These are phyloP conservation scores for Drosophila incognita DNA, from an alignment of 2,888 invertebrate species.

Conservation along the genomic window DNA sequence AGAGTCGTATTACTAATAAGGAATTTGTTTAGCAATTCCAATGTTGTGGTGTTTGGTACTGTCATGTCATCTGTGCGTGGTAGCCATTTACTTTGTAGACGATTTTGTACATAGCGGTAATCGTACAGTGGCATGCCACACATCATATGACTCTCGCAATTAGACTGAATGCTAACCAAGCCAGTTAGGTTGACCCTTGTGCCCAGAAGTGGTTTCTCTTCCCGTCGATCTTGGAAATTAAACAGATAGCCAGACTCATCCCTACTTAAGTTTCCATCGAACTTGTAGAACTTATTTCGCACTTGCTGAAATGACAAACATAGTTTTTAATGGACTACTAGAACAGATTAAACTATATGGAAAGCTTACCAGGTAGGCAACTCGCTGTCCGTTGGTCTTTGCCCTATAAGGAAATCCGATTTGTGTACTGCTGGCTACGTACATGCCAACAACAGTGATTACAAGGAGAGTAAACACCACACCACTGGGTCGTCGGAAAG, in stretches of 20 bases:
- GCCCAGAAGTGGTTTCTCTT: constrained; percentile 49
- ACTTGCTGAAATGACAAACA: constrained; percentile 83
- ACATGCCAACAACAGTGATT: constrained; percentile 19
- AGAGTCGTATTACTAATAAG: constrained; percentile 43
- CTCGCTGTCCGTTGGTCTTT: constrained; percentile 84
- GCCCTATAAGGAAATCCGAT: constrained; percentile 87
- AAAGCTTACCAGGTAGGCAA: constrained; percentile 84
- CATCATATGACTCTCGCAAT: constrained; percentile 73
- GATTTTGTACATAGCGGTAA: constrained; percentile 58
- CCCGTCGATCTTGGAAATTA: constrained; percentile 84
- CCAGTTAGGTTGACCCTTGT: constrained; percentile 62
- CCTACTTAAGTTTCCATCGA: constrained; percentile 74
- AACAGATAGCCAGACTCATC: constrained; percentile 86
- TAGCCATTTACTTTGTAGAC: constrained; percentile 64
- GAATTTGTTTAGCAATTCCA: constrained; percentile 63
- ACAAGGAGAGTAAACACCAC: constrained; percentile 41
- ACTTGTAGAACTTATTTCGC: constrained; percentile 85
- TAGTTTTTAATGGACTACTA: not conserved
- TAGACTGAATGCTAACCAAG: constrained; percentile 51
- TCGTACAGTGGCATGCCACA: constrained; percentile 80
- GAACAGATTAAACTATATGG: fast-evolving
- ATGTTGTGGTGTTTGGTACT: constrained; percentile 55
- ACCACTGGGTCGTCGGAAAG: constrained; percentile 54
- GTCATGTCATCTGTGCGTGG: constrained; percentile 54
- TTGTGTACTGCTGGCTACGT: constrained; percentile 83